Percentiles rank a stretch among this genome's conserved stretches.
phyloP scores from a whole-genome alignment of 1,140 invertebrate species.

The Hypsibius dujardini region DNA sequence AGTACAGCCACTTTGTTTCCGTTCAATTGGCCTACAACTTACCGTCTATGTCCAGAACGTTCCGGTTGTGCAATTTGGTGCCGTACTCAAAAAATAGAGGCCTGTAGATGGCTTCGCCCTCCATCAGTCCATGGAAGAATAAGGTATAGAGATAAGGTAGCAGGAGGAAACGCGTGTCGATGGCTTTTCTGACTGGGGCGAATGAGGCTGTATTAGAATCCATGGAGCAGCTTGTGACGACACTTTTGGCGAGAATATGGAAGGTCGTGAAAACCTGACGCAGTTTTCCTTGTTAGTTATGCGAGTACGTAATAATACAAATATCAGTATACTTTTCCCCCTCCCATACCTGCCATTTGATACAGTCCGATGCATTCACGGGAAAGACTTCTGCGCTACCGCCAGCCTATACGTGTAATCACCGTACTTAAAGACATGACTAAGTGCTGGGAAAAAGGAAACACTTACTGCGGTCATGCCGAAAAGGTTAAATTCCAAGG shows the following conservation, averaged over 20 bases:
- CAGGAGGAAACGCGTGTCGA: conserved; percentile 50
- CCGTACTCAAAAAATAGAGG: conserved; percentile 48
- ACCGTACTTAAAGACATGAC: background rate
- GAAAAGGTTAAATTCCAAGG: conserved; percentile 2
- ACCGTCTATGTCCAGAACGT: background rate
- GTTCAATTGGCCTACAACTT: too few species aligned
- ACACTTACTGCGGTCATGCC: background rate
- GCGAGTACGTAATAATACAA: too few species aligned
- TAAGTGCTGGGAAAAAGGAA: background rate
- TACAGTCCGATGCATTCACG: background rate
- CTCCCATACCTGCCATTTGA: background rate
- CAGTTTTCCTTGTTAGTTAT: too few species aligned
- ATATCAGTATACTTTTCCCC: too few species aligned
- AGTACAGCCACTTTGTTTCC: too few species aligned
- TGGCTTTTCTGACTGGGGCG: conserved; percentile 42
- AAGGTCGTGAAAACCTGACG: background rate
- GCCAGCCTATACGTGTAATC: background rate
- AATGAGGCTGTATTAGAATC: background rate
- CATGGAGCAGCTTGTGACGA: background rate
- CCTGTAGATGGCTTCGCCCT: conserved; percentile 52
- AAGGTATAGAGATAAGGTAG: conserved; percentile 65
- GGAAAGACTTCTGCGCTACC: background rate
- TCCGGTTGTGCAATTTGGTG: background rate
- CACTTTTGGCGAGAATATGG: conserved; percentile 12
- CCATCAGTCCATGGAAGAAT: conserved; percentile 51